phyloP scores from a whole-genome alignment of 2,113 vertebrate species.

The Pungitius pungitius region DNA sequence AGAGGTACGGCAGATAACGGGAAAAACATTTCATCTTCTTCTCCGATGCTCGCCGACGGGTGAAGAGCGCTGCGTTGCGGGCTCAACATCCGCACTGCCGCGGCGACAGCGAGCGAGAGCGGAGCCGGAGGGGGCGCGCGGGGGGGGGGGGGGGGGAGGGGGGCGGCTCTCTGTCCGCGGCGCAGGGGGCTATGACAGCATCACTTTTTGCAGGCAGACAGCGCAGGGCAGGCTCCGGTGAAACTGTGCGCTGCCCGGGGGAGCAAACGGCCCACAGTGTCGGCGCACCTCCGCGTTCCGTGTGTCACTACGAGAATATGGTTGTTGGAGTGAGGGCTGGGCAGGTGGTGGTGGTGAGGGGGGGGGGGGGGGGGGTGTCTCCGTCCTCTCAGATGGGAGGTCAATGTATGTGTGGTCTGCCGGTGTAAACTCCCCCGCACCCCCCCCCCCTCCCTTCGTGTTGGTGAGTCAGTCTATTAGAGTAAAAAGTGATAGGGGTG shows the following conservation, averaged over 20 bases:
- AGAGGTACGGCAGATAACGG: constrained; percentile 94
- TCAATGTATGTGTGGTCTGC: constrained; percentile 45
- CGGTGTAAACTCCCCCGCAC: constrained; percentile 20
- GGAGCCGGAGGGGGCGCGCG: constrained; percentile 58
- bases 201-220: constrained; percentile 67
- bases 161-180: constrained; percentile 62
- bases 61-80: constrained; percentile 69
- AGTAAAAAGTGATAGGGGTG: background rate
- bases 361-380: constrained; percentile 21
- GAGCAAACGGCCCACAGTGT: constrained; percentile 47
- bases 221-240: constrained; percentile 43
- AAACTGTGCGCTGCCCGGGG: constrained; percentile 48
- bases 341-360: no score
- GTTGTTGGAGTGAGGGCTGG: constrained; percentile 46
- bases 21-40: constrained; percentile 99
- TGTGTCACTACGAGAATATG: constrained; percentile 27
- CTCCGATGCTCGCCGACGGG: constrained; percentile 68
- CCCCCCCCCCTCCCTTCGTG: background rate
- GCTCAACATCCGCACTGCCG: constrained; percentile 81
- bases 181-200: constrained; percentile 82
- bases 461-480: constrained; percentile 4
- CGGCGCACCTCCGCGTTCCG: constrained; percentile 39
- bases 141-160: constrained; percentile 22
- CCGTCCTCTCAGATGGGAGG: constrained; percentile 53
- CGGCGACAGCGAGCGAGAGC: constrained; percentile 67